Conservation (phyloP, 1,140 invertebrate genomes). For the Fragariocoptes setiger region DNA sequence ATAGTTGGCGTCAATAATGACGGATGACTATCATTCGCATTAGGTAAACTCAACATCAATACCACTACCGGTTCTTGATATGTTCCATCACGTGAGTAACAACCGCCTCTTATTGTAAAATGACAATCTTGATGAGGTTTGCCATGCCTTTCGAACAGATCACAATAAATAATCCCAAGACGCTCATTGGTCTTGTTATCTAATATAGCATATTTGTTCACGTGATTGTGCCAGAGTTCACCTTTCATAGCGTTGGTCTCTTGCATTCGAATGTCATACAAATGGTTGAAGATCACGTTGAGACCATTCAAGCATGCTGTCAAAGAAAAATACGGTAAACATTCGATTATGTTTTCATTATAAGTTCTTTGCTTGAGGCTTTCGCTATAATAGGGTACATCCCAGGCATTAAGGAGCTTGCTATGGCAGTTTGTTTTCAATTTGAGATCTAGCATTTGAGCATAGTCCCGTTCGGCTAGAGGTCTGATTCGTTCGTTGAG, state of each 20-base stretch:
- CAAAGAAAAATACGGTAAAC: slow-evolving; percentile 61
- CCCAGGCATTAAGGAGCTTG: slow-evolving; percentile 34
- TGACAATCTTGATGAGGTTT: slow-evolving; percentile 94
- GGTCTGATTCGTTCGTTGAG: slow-evolving; percentile 27
- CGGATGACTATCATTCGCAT: slow-evolving; percentile 27
- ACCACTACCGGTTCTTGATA: slow-evolving; percentile 32
- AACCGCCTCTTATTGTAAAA: slow-evolving; percentile 83
- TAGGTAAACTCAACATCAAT: slow-evolving; percentile 53
- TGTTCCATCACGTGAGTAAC: slow-evolving; percentile 34
- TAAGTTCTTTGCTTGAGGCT: slow-evolving; percentile 6
- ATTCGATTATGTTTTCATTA: slow-evolving; percentile 22
- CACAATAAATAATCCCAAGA: slow-evolving; percentile 84
- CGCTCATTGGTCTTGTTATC: slow-evolving; percentile 40
- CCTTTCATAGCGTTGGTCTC: slow-evolving; percentile 32
- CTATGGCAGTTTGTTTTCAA: slow-evolving; percentile 17
- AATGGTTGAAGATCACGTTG: slow-evolving; percentile 39
- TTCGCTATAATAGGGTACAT: slow-evolving; percentile 33
- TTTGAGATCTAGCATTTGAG: slow-evolving; percentile 39
- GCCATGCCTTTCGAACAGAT: slow-evolving; percentile 56
- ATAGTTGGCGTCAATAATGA: slow-evolving; percentile 44
- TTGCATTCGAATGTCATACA: slow-evolving; percentile 45
- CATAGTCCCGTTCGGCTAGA: slow-evolving; percentile 19
- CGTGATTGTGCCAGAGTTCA: slow-evolving; percentile 50
- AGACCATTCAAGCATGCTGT: slow-evolving; percentile 84
- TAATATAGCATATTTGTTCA: slow-evolving; percentile 46